A percentile compares a stretch with the other conserved stretches of the same genome.
phyloP scores from a whole-genome alignment of 2,113 vertebrate species.

The Onychorhynchus coronatus region DNA sequence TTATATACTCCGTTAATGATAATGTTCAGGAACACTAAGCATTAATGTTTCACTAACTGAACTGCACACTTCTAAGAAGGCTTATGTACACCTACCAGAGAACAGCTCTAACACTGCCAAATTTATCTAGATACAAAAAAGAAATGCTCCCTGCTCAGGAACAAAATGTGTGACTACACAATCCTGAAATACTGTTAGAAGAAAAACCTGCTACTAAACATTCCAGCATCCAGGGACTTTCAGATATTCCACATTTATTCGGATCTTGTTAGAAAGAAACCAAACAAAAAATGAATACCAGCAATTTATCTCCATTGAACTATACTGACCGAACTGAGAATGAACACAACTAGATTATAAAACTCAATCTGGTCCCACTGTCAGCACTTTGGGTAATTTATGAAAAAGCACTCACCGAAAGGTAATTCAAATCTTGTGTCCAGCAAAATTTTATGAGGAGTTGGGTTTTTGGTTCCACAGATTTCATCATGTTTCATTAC shows the following conservation, averaged over 20 bases:
- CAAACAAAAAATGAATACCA: neutral
- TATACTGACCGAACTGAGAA: neutral
- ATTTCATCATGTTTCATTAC: constrained; percentile 96
- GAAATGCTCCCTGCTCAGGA: neutral
- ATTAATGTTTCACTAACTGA: constrained; percentile 12
- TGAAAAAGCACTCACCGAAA: constrained; percentile 84
- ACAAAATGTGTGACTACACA: neutral
- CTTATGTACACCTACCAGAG: neutral
- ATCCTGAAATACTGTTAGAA: neutral
- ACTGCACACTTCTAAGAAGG: neutral
- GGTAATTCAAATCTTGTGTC: constrained; percentile 95
- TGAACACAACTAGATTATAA: neutral
- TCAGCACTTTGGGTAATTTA: neutral
- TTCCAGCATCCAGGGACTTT: neutral
- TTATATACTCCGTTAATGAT: constrained; percentile 3
- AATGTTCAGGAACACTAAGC: neutral
- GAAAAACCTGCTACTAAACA: neutral
- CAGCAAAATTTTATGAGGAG: constrained; percentile 89
- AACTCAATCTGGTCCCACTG: neutral
- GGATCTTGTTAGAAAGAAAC: neutral
- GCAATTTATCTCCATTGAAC: neutral
- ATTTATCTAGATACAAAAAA: neutral
- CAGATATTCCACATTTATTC: neutral
- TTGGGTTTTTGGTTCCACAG: constrained; percentile 93
- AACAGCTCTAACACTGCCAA: neutral